These are phyloP conservation scores for Chaetops frenatus DNA, from an alignment of 2,113 vertebrate species.

Conservation along the genomic window DNA sequence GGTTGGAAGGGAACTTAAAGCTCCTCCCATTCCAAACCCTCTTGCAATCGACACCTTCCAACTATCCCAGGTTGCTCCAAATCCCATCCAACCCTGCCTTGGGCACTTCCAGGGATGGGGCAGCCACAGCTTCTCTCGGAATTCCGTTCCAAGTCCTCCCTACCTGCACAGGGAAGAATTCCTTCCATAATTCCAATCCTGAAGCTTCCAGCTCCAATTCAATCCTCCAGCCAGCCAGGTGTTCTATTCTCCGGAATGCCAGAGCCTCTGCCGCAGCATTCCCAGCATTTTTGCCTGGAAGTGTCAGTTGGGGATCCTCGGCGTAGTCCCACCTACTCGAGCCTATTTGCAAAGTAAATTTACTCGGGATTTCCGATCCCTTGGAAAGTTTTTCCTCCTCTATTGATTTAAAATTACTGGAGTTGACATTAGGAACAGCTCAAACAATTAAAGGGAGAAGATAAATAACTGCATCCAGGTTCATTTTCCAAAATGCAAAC, in stretches of 20 bases:
- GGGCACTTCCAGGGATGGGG: background rate
- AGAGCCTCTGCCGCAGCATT: slow-evolving; percentile 23
- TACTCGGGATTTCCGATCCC: slow-evolving; percentile 86
- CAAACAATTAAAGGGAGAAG: slow-evolving; percentile 97
- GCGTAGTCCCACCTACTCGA: slow-evolving; percentile 70
- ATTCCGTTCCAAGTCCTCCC: background rate
- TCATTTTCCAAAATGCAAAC: slow-evolving; percentile 96
- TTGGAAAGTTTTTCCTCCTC: slow-evolving; percentile 84
- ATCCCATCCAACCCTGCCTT: background rate
- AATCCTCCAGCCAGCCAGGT: background rate
- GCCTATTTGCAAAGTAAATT: slow-evolving; percentile 91
- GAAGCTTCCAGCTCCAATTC: background rate
- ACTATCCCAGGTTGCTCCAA: background rate
- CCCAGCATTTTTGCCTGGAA: slow-evolving; percentile 77
- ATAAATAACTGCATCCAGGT: slow-evolving; percentile 96
- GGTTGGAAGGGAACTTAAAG: background rate
- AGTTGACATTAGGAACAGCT: slow-evolving; percentile 98
- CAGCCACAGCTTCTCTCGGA: background rate
- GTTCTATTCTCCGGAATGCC: background rate
- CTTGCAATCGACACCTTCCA: background rate
- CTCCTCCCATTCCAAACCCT: background rate
- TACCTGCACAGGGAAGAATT: background rate
- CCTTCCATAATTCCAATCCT: background rate
- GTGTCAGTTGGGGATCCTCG: slow-evolving; percentile 69
- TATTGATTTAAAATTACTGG: slow-evolving; percentile 98